These are phyloP conservation scores for Thelaira solivaga DNA, from an alignment of 2,888 invertebrate genomes.

Conservation along the genomic window DNA sequence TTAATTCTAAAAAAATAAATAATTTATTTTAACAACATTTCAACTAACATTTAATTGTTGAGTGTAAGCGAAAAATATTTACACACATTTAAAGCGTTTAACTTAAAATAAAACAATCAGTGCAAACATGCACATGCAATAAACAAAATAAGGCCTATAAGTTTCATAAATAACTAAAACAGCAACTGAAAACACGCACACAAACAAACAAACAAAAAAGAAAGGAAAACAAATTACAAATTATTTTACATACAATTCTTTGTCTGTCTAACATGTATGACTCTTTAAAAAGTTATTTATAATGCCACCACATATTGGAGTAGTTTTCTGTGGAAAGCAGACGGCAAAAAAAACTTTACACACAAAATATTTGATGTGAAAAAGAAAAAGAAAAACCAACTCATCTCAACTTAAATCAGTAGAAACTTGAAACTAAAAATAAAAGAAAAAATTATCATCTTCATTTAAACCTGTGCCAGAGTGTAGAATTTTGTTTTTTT, in stretches of 20 bases:
- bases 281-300: constrained; percentile 49
- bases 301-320: constrained; percentile 34
- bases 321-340: neutral
- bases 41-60: neutral
- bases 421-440: neutral
- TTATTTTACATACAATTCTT: constrained; percentile 7
- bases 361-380: constrained; percentile 35
- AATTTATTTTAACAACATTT: neutral
- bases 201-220: constrained; percentile 3
- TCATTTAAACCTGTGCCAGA: constrained; percentile 1
- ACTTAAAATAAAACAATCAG: constrained; percentile 48
- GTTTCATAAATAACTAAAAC: constrained; percentile 50
- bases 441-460: constrained; percentile 36
- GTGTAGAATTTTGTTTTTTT: constrained; percentile 25
- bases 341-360: constrained; percentile 16
- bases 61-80: constrained; percentile 29
- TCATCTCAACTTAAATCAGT: constrained; percentile 12
- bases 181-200: constrained; percentile 21
- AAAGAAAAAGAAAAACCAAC: neutral
- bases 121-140: constrained; percentile 46
- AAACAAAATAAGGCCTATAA: constrained; percentile 51
- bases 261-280: neutral
- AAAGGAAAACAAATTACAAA: too few relatives aligned
- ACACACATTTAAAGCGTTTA: constrained; percentile 44
- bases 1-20: neutral